Conservation (phyloP, 2,888 invertebrate species). For the Nomada fabriciana region DNA sequence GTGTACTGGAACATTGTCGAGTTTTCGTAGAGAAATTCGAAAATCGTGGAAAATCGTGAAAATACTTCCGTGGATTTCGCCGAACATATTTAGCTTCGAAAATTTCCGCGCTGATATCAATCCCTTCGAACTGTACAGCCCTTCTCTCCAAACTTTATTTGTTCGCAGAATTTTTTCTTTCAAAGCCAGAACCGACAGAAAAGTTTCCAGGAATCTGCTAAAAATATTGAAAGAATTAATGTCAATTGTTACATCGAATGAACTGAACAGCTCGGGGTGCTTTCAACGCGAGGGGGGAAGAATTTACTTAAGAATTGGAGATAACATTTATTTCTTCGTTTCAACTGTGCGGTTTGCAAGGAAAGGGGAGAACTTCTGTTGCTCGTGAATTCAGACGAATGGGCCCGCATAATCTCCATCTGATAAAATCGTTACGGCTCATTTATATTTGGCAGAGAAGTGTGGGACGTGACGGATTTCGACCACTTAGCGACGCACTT, state of each 20-base stretch:
- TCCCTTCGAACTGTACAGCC: no score
- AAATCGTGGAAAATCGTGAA: neutral
- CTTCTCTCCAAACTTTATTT: no score
- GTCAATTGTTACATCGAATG: neutral
- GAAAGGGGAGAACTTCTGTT: neutral
- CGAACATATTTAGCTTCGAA: no score
- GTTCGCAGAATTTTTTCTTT: no score
- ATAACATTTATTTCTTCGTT: neutral
- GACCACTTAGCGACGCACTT: conserved; percentile 43
- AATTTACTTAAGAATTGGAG: neutral
- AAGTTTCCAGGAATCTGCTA: no score
- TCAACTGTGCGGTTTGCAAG: neutral
- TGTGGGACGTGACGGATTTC: neutral
- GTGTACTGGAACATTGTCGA: neutral
- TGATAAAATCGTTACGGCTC: conserved; percentile 39
- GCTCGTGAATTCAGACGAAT: conserved; percentile 7
- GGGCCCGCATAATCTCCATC: neutral
- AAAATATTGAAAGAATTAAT: no score
- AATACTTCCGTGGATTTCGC: neutral
- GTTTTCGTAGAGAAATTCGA: neutral
- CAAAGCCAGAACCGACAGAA: no score
- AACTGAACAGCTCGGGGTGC: neutral
- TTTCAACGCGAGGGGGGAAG: no score
- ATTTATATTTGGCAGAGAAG: conserved; percentile 29
- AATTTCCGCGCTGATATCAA: no score